phyloP scores from a whole-genome alignment of 2,888 invertebrate genomes.

The Arge pagana region DNA sequence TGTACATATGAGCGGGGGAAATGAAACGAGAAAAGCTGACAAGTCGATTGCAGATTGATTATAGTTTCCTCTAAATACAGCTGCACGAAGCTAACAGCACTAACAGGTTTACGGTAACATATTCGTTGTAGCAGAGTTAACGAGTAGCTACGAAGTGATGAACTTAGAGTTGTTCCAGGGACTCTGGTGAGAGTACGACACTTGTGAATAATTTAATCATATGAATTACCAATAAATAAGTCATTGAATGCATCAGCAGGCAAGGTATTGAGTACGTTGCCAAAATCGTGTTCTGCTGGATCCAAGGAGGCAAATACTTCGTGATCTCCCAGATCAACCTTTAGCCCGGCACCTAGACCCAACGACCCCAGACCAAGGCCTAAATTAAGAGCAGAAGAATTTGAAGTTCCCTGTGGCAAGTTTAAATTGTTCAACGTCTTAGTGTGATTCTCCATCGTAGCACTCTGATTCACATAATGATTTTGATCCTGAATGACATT shows the following conservation, averaged over 20 bases:
- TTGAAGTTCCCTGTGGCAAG: constrained; percentile 43
- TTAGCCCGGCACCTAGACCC: constrained; percentile 44
- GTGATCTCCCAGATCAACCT: constrained; percentile 53
- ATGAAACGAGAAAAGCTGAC: no score
- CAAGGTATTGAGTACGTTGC: constrained; percentile 77
- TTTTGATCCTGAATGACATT: constrained; percentile 26
- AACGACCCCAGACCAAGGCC: constrained; percentile 44
- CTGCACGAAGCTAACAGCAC: no score
- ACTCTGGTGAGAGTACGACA: no score
- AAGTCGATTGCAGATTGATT: no score
- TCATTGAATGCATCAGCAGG: constrained; percentile 84
- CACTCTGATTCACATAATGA: constrained; percentile 37
- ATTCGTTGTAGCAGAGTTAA: no score
- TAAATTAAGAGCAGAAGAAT: constrained; percentile 46
- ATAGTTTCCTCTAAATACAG: no score
- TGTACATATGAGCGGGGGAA: no score
- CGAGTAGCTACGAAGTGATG: no score
- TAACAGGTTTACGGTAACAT: no score
- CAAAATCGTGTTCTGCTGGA: constrained; percentile 73
- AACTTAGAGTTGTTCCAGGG: no score
- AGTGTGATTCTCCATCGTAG: constrained; percentile 42
- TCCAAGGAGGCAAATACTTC: constrained; percentile 56
- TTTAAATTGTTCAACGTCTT: constrained; percentile 54
- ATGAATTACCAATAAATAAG: constrained; percentile 70
- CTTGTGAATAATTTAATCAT: no score